A percentile compares a stretch with the other conserved stretches of the same genome.
These are phyloP conservation scores for Melierax canorus DNA, from an alignment of 2,113 vertebrate species.

Conservation along the genomic window DNA sequence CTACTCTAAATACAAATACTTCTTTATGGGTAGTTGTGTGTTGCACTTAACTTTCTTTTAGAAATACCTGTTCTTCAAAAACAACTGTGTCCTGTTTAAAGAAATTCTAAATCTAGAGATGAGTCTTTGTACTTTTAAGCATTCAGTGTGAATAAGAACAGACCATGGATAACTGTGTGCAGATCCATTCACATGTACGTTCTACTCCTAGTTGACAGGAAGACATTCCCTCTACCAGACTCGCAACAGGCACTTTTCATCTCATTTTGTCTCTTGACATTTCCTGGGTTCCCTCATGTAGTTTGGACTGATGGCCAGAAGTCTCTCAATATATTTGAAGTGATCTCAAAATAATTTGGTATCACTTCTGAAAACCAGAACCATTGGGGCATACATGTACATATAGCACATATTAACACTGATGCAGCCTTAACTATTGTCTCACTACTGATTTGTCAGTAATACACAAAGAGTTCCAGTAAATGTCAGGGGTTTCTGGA, in stretches of 20 bases:
- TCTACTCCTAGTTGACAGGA: neutral
- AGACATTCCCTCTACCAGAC: neutral
- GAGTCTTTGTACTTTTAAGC: neutral
- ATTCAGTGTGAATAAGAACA: neutral
- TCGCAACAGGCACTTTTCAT: neutral
- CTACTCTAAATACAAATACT: neutral
- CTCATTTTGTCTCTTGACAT: neutral
- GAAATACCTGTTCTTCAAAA: neutral
- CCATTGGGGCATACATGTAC: neutral
- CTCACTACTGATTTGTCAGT: neutral
- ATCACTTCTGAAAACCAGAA: neutral
- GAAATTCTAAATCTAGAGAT: neutral
- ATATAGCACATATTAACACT: neutral
- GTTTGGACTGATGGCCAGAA: neutral
- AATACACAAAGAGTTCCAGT: neutral
- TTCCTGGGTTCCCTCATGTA: neutral
- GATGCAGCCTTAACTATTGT: neutral
- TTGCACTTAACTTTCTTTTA: neutral
- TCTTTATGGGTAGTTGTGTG: neutral
- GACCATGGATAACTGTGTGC: neutral
- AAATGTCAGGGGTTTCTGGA: neutral
- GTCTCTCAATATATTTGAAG: neutral
- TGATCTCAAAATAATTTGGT: neutral
- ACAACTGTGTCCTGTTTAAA: fast-evolving
- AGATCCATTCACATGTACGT: neutral